Conservation (phyloP, 2,888 invertebrate species). For the Hirudinaria manillensis region DNA sequence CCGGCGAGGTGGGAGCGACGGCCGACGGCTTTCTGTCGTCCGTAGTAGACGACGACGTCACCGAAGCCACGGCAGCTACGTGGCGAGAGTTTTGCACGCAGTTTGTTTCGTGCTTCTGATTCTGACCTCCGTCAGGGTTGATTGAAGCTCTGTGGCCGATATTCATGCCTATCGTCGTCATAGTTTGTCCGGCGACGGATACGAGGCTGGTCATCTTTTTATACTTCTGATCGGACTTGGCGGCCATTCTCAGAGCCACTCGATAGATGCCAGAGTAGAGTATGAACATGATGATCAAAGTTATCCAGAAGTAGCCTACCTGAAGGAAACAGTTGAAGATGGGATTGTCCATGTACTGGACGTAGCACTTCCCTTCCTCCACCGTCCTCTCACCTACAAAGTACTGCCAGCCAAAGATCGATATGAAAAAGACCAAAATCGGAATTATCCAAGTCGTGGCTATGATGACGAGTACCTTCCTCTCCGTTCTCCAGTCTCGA, state of each 20-base stretch:
- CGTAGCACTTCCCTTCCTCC: constrained; percentile 80
- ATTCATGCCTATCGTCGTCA: constrained; percentile 44
- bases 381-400: constrained; percentile 87
- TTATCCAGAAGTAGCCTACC: constrained; percentile 95
- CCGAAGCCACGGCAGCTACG: neutral
- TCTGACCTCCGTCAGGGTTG: neutral
- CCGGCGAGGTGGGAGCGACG: neutral
- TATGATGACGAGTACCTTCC: constrained; percentile 84
- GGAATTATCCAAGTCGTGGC: constrained; percentile 95
- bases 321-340: constrained; percentile 93
- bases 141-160: constrained; percentile 45
- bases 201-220: constrained; percentile 61
- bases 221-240: constrained; percentile 90
- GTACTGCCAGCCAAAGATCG: constrained; percentile 98
- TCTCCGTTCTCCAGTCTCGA: constrained; percentile 90
- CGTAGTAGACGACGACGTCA: constrained; percentile 22
- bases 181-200: constrained; percentile 44
- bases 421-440: constrained; percentile 87
- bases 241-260: constrained; percentile 93
- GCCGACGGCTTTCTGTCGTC: constrained; percentile 14
- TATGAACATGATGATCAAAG: constrained; percentile 85
- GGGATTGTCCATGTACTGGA: constrained; percentile 93
- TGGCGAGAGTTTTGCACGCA: constrained; percentile 12
- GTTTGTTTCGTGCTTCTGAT: neutral
- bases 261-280: constrained; percentile 95